Evolutionary conservation across 2,797 vertebrate species (phyloP), one percentile per base, ranked within the genome.

Genomic region (Graptemys geographica): DNA sequence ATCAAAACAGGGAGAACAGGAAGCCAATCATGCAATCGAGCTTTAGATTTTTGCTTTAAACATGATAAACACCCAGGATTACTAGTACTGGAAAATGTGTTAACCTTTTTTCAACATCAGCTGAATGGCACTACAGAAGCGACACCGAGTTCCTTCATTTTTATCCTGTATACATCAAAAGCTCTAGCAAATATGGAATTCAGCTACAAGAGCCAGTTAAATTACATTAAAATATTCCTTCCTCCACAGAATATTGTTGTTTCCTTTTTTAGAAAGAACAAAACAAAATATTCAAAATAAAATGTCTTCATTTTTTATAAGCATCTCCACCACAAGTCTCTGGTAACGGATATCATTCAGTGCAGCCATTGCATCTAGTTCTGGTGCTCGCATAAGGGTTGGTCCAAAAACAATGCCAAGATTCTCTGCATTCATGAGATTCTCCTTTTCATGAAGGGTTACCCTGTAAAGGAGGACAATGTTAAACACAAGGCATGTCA

Each of bases 341-440:
- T 99, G 99, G 98, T 99, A 99, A 94, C 99, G 99, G 98, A 99
- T 99, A 98, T 99, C 99, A 5, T 99, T 99, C 96, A 99, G 97
- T 0, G 99, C 99, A 0, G 99, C 99, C 98, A 99, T 99, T 41
- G 99, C 99, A 7, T 99, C 99, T 89, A 99, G 98, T 97, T 99
- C 98, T 0, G 99, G 99, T 0, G 99, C 99, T 2, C 99, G 98
- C 99, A 99, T 99, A 8, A 99, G 98, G 76, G 99, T 99, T 82
- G 99, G 99, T 74, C 99, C 99, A 37, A 99, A 99, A 74, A 99
- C 98, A 4, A 99, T 99, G 93, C 99, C 99, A 37, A 99, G 99
- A 97, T 99, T 99, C 97, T 99, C 99, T 3, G 99, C 99, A 13
- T 98, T 99, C 99, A 99, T 99, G 92, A 99, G 98, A 96, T 99